Conservation (phyloP, 2,797 vertebrate genomes). For the Sebastes kiyomatsui region DNA sequence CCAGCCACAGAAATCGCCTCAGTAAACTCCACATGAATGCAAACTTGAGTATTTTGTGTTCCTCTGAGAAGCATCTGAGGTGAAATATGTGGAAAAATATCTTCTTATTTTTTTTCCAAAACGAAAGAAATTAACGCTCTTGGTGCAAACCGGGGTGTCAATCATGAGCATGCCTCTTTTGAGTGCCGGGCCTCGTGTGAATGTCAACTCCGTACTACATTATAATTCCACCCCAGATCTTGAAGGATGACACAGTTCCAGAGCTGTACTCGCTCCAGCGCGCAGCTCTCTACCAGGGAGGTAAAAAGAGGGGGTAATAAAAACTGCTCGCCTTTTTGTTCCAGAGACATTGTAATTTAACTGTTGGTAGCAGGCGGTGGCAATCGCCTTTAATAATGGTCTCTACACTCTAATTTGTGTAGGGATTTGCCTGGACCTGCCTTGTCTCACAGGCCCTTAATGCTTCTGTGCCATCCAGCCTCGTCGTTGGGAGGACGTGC, state of each 20-base stretch:
- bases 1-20: slow-evolving; percentile 55
- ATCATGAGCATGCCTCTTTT: slow-evolving; percentile 53
- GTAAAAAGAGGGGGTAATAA: slow-evolving; percentile 30
- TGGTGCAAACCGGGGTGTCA: slow-evolving; percentile 56
- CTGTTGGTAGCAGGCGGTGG: slow-evolving; percentile 60
- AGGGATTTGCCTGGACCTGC: slow-evolving; percentile 63
- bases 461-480: slow-evolving; percentile 51
- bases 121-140: slow-evolving; percentile 56
- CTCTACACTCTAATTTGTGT: slow-evolving; percentile 73
- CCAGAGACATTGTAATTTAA: slow-evolving; percentile 70
- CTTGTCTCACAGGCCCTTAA: slow-evolving; percentile 61
- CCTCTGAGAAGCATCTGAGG: slow-evolving; percentile 50
- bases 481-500: slow-evolving; percentile 21
- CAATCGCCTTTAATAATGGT: slow-evolving; percentile 74
- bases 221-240: slow-evolving; percentile 53
- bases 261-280: slow-evolving; percentile 20
- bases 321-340: slow-evolving; percentile 61
- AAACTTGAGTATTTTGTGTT: slow-evolving; percentile 46
- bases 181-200: slow-evolving; percentile 44
- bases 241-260: slow-evolving; percentile 42
- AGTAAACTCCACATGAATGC: slow-evolving; percentile 68
- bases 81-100: slow-evolving; percentile 47
- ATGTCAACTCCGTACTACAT: slow-evolving; percentile 42
- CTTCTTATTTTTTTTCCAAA: slow-evolving; percentile 1
- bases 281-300: slow-evolving; percentile 4